Evolutionary conservation across 2,797 vertebrate species (phyloP).

Genomic region (Heliangelus exortis): DNA sequence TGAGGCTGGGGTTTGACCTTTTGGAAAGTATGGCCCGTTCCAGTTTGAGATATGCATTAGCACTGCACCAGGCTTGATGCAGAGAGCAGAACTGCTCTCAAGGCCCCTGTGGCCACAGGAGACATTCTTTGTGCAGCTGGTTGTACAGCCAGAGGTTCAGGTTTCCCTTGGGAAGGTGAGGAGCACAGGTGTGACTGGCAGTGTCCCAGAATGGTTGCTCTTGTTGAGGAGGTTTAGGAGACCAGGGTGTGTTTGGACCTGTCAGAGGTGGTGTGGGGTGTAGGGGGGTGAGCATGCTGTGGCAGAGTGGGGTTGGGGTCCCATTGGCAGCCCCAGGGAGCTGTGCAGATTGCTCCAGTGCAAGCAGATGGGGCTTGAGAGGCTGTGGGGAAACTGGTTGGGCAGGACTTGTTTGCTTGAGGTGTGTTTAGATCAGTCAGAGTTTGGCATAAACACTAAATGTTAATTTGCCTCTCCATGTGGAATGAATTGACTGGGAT

Average conservation of each 20-base stretch:
- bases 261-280: neutral
- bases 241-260: neutral
- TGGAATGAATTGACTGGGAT: neutral
- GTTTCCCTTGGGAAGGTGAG: neutral
- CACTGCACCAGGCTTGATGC: neutral
- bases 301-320: accelerated
- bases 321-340: neutral
- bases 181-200: neutral
- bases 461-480: neutral
- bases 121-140: accelerated
- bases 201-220: neutral
- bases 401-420: neutral
- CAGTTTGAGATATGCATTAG: neutral
- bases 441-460: neutral
- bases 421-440: neutral
- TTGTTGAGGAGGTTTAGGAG: neutral
- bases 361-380: neutral
- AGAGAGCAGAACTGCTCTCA: neutral
- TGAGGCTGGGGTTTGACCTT: neutral
- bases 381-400: neutral
- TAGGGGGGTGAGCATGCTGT: neutral
- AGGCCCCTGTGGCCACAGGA: neutral
- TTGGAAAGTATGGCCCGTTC: neutral
- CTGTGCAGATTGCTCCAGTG: neutral
- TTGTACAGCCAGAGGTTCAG: neutral